phyloP scores from a whole-genome alignment of 1,140 invertebrate genomes.

The Adelges cooleyi region DNA sequence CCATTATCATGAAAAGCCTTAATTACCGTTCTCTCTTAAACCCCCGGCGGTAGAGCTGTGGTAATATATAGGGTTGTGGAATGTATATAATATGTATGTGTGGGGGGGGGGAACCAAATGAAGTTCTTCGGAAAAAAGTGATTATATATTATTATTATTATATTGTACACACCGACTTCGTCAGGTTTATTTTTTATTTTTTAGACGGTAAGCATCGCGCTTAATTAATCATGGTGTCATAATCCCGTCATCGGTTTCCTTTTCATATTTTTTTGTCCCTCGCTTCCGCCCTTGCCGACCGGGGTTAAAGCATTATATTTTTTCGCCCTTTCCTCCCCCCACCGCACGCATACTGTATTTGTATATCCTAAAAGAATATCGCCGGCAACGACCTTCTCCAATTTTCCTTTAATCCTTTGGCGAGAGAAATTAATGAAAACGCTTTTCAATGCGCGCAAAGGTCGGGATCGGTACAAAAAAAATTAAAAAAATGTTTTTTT shows the following conservation, averaged over 20 bases:
- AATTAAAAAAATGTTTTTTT: too few species aligned
- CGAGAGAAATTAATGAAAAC: constrained; percentile 14
- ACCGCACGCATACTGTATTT: background rate
- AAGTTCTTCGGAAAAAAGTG: constrained; percentile 1
- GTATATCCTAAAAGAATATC: constrained; percentile 11
- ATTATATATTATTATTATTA: background rate
- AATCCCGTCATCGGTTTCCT: constrained; percentile 9
- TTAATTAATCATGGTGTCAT: constrained; percentile 27
- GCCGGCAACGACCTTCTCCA: background rate
- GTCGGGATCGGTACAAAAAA: too few species aligned
- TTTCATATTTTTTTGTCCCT: background rate
- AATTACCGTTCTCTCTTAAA: background rate
- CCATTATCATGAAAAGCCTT: background rate
- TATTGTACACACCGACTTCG: background rate
- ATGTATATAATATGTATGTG: too few species aligned
- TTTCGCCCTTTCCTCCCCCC: background rate
- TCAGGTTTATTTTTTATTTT: background rate
- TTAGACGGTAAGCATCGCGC: background rate
- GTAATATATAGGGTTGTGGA: too few species aligned
- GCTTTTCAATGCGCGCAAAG: background rate
- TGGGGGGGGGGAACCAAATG: background rate
- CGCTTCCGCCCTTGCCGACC: background rate
- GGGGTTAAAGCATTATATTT: background rate
- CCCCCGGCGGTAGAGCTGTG: background rate
- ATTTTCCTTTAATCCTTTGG: constrained; percentile 8